Evolutionary conservation across 2,113 vertebrate species (phyloP).

Genomic region (Gadus chalcogrammus): DNA sequence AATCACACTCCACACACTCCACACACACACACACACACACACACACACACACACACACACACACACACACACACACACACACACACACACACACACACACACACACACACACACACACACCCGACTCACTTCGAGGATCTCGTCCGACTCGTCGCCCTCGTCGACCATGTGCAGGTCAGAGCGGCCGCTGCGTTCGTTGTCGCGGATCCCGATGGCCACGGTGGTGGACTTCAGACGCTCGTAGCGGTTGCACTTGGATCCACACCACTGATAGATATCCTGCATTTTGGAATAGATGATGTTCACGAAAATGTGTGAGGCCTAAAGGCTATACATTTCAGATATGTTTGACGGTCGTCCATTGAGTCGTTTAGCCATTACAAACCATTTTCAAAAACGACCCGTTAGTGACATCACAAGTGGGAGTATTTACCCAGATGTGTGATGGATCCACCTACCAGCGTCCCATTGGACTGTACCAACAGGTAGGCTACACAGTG

Average conservation of each 20-base stretch:
- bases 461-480: no score
- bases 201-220: slow-evolving; percentile 63
- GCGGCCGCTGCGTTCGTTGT: slow-evolving; percentile 66
- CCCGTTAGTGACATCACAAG: no score
- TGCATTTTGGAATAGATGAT: slow-evolving; percentile 21
- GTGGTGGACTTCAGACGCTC: slow-evolving; percentile 67
- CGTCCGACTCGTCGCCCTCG: slow-evolving; percentile 61
- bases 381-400: no score
- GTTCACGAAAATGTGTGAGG: background rate
- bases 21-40: background rate
- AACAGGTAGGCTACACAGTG: no score
- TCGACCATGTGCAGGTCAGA: slow-evolving; percentile 45
- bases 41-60: background rate
- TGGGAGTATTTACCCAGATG: no score
- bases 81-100: background rate
- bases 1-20: background rate
- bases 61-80: background rate
- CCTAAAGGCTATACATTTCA: no score
- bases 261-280: slow-evolving; percentile 72
- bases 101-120: background rate
- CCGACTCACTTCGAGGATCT: slow-evolving; percentile 51
- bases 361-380: no score
- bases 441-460: no score
- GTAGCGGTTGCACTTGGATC: slow-evolving; percentile 56
- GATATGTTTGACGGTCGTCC: no score